Evolutionary conservation across 2,888 invertebrate species (phyloP), one percentile per base, ranked within the genome.

Genomic region (Lepetodrilus schrolli): DNA sequence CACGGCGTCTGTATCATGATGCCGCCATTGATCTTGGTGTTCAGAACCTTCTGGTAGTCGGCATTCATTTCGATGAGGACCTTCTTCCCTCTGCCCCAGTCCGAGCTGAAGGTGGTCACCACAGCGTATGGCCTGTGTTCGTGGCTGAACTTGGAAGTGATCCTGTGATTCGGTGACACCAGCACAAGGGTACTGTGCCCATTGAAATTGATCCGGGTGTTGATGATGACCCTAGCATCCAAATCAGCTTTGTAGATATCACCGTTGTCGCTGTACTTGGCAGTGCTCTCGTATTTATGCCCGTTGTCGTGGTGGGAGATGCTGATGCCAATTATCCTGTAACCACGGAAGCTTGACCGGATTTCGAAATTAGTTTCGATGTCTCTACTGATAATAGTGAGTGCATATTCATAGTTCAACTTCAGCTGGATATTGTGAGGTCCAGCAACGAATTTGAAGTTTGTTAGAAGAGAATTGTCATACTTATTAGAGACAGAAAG

Each of bases 131-230:
- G 70, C n/a, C 17, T 13, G 23, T 71, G 51, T 2, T 49, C 37
- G 69, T 85, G 85, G 58, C 78, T 50, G 83, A 85, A 84, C 2
- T 47, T 78, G 3, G 80, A 71, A 30, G 48, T 70, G 4, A 83
- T 43, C 4, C 50, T 73, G 13, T 78, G 74, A 30, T 74, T 66
- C 66, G 86, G 85, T n/a, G 77, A 74, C 20, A 26, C 69, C 0
- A 86, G n/a, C 0, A 13, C 72, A 5, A 86, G 38, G 3, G 79
- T 74, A 3, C 86, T 86, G 49, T 75, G 80, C 66, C 80, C 84
- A 47, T 75, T 73, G 1, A 84, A 49, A n/a, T 71, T 23, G 4
- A 49, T 50, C 8, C 50, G 34, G 1, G 43, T 71, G 34, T 58
- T 21, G 17, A 47, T 21, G 13, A 23, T 13, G 30, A 8, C 34